Percentiles rank a stretch among this genome's conserved stretches.
phyloP scores from a whole-genome alignment of 2,888 invertebrate species.

The Phortica magna region DNA sequence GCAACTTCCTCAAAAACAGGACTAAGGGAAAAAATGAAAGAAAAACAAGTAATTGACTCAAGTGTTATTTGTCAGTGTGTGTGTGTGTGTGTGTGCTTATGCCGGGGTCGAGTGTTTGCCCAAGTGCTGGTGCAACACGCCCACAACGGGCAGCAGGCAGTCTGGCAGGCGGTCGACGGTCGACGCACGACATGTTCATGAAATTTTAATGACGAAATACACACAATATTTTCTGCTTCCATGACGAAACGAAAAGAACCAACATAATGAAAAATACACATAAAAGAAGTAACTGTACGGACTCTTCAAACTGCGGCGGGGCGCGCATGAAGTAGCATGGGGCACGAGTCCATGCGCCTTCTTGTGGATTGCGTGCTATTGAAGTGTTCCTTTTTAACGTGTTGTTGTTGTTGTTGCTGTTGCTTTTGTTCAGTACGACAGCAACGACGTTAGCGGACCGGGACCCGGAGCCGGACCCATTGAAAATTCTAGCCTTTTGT shows the following conservation, averaged over 20 bases:
- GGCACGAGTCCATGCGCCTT: background rate
- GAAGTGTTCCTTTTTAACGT: constrained; percentile 48
- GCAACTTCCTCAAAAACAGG: constrained; percentile 41
- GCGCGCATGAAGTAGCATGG: background rate
- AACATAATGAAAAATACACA: background rate
- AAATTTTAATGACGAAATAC: constrained; percentile 75
- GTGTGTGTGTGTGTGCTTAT: constrained; percentile 35
- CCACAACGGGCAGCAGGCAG: constrained; percentile 29
- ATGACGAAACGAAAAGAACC: background rate
- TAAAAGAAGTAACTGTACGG: background rate
- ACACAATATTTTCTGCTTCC: constrained; percentile 1
- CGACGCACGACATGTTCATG: constrained; percentile 70
- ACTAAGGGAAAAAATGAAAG: constrained; percentile 51
- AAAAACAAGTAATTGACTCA: constrained; percentile 67
- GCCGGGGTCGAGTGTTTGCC: constrained; percentile 47
- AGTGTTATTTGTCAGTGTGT: constrained; percentile 46
- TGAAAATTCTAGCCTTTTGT: background rate
- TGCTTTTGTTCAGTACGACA: background rate
- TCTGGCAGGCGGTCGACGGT: constrained; percentile 44
- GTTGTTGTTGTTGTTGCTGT: constrained; percentile 17
- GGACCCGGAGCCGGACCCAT: background rate
- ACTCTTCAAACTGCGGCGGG: background rate
- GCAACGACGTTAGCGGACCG: too few relatives aligned
- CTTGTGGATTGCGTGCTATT: constrained; percentile 54
- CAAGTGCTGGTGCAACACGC: constrained; percentile 23